Evolutionary conservation across 2,113 vertebrate species (phyloP), one percentile per base, ranked within the genome.

Genomic region (Rhabdomys dilectus): DNA sequence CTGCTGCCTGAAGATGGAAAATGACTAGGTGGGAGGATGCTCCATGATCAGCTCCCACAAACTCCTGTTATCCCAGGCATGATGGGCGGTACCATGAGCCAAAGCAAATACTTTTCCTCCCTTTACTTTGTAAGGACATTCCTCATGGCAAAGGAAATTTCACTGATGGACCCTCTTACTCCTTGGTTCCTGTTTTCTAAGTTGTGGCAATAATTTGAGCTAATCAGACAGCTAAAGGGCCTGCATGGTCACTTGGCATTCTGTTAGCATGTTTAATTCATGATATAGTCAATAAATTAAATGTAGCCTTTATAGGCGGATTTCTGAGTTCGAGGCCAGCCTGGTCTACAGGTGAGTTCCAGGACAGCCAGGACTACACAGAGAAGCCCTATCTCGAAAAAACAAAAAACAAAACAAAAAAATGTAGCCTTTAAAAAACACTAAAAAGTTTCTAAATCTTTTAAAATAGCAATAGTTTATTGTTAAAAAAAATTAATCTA

Each of bases 211-310:
- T 70, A 72, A 60, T 42, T 60, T 34, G 21, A 91, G n/a, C 58
- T 16, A 56, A 68, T 17, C 3, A 42, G 31, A 19, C 73, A 95
- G 21, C 24, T 19, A 24, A 39, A 17, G 21, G 1, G 2, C 31
- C 29, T 17, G 11, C 0, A 1, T 6, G 4, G 42, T 58, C 17
- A 72, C 16, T 56, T 56, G 24, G 0, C 3, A 56, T 56, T 39
- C 86, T 88, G 51, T 29, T n/a, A 73, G 9, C 39, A 0, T n/a
- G 12, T 56, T 88, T 39, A 26, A 56, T 72, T 39, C 48, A 39
- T 53, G 31, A 12, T 53, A 53, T 34, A 53, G n/a, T 68, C 31
- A 53, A 51, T 6, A 68, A 15, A 68, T 68, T 68, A 68, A 34
- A 34, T 34, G 29, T 34, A 68, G 31, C 66, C 34, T 66, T 66